A percentile compares a stretch with the other conserved stretches of the same genome.
Evolutionary conservation across 92 coral and sea anemone genomes (phyloP).

Genomic region (Phenganax stokvisi): DNA sequence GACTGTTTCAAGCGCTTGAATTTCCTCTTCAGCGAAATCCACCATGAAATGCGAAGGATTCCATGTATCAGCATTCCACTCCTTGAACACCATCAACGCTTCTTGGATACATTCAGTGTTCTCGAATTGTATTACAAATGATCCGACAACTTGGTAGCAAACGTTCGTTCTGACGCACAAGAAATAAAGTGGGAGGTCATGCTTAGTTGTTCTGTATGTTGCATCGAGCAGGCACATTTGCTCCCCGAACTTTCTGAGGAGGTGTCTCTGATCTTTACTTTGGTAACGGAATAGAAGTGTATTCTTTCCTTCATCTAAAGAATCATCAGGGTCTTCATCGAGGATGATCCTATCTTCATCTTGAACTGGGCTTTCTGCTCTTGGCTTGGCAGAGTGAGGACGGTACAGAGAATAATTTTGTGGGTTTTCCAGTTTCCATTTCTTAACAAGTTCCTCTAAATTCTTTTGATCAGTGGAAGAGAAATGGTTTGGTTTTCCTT

Average conservation of each 20-base stretch:
- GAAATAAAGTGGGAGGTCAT: conserved; percentile 52
- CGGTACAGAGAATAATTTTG: no score
- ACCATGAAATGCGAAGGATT: conserved; percentile 52
- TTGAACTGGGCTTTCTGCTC: not conserved
- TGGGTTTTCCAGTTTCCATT: no score
- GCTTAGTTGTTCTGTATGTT: conserved; percentile 57
- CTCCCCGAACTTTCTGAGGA: conserved; percentile 49
- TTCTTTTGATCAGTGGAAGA: no score
- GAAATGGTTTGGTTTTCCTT: conserved; percentile 20
- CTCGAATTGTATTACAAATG: conserved; percentile 52
- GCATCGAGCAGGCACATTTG: conserved; percentile 57
- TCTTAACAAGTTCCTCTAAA: no score
- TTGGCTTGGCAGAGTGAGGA: not conserved
- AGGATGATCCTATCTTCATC: not conserved
- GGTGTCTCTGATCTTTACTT: conserved; percentile 45
- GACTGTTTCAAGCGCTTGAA: conserved; percentile 41
- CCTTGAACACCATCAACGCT: conserved; percentile 38
- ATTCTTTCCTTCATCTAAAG: not conserved
- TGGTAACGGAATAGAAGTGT: conserved; percentile 47
- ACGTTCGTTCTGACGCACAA: conserved; percentile 54
- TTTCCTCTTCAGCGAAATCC: conserved; percentile 53
- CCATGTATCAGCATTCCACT: conserved; percentile 50
- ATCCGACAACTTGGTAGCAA: conserved; percentile 58
- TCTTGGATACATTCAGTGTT: conserved; percentile 49
- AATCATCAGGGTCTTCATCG: not conserved